phyloP scores from a whole-genome alignment of 2,797 vertebrate genomes.

The Pogoniulus pusillus region DNA sequence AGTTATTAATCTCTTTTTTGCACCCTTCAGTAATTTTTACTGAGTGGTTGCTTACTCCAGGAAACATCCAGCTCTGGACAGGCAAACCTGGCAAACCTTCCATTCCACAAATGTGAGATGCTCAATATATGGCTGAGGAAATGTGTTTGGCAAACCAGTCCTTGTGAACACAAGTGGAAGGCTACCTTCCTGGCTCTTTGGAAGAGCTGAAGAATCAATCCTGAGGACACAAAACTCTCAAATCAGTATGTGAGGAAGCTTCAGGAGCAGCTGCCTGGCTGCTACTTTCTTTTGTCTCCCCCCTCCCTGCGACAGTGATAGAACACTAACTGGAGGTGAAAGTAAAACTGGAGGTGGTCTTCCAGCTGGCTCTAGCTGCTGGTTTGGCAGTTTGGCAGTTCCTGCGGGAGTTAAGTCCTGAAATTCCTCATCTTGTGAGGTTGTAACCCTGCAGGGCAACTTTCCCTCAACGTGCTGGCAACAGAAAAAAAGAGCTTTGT shows the following conservation, averaged over 20 bases:
- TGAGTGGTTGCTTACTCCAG: background rate
- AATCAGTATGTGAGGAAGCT: background rate
- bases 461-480: background rate
- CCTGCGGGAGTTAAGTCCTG: background rate
- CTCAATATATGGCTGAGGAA: fast-evolving
- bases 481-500: background rate
- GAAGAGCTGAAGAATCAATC: background rate
- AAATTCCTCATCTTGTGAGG: background rate
- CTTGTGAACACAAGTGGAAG: background rate
- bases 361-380: background rate
- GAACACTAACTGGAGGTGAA: background rate
- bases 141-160: background rate
- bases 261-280: background rate
- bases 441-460: background rate
- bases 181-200: background rate
- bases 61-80: background rate
- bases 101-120: background rate
- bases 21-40: background rate
- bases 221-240: background rate
- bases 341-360: background rate
- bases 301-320: background rate
- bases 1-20: background rate
- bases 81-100: background rate
- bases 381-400: background rate
- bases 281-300: background rate